Evolutionary conservation across 37 sponge, comb jelly and placozoan species (phyloP).

Genomic region (Chondrosia reniformis): DNA sequence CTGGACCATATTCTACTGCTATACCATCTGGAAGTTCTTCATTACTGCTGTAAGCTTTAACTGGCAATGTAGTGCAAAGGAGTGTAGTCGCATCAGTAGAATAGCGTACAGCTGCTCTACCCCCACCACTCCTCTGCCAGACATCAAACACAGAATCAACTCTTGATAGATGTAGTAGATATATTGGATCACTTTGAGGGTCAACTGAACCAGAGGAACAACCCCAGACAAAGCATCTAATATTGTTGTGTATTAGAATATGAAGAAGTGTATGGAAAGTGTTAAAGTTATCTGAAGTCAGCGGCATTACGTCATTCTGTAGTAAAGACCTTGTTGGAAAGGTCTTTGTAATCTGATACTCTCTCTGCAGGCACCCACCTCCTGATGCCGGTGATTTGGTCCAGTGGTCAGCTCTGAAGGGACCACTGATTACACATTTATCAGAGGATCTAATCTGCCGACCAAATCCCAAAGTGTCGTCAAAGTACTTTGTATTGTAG

Average conservation of each 20-base stretch:
- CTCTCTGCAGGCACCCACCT: slow-evolving; percentile 65
- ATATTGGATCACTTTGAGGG: slow-evolving; percentile 61
- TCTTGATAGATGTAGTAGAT: slow-evolving; percentile 49
- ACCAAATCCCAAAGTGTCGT: slow-evolving; percentile 58
- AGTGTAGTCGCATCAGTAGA: slow-evolving; percentile 36
- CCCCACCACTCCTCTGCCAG: slow-evolving; percentile 49
- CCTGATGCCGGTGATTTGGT: slow-evolving; percentile 47
- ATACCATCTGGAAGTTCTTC: slow-evolving; percentile 42
- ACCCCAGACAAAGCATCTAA: slow-evolving; percentile 74
- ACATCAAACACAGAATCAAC: slow-evolving; percentile 50
- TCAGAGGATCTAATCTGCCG: slow-evolving; percentile 25
- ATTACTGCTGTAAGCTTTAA: slow-evolving; percentile 35
- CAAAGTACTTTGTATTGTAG: slow-evolving; percentile 49
- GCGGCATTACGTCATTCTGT: slow-evolving; percentile 42
- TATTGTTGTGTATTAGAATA: slow-evolving; percentile 41
- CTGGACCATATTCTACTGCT: slow-evolving; percentile 38
- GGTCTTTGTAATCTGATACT: slow-evolving; percentile 21
- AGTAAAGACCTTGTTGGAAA: slow-evolving; percentile 54
- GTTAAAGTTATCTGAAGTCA: slow-evolving; percentile 29
- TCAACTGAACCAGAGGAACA: slow-evolving; percentile 49
- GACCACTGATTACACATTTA: slow-evolving; percentile 57
- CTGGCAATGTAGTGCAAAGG: slow-evolving; percentile 20
- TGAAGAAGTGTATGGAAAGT: slow-evolving; percentile 47
- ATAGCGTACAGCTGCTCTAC: slow-evolving; percentile 31
- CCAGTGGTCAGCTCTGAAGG: slow-evolving; percentile 40